Evolutionary conservation across 2,888 invertebrate genomes (phyloP), one percentile per base, ranked within the genome.

Genomic region (Eulithis prunata): DNA sequence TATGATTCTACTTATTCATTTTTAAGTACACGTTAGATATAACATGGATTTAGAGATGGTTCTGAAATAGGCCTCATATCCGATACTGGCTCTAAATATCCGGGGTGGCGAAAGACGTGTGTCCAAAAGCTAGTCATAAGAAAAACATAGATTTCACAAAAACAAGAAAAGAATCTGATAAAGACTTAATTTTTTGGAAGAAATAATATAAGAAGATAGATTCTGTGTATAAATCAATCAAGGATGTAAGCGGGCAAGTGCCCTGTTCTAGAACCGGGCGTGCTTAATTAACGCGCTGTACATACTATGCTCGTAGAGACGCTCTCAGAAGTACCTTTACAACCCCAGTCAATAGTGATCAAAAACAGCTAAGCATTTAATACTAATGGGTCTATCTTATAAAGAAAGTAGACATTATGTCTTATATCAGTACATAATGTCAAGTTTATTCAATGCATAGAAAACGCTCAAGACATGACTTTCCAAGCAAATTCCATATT

Each of bases 231-330:
- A 72, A 69, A 72, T 74, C 75, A 75, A 74, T 76, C 74, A 68
- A 61, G 66, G 70, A 64, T 57, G 62, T 62, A 62, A 64, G 57
- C 66, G 64, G 57, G 62, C 71, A 67, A 69, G 62, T 66, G 63
- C 62, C 68, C 47, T 69, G 64, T 66, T 64, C 62, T 52, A 63
- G 47, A 62, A 28, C 68, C 36, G 72, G 68, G 57, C 63, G 66
- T 54, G 59, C 60, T 68, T 75, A 75, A 77, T 77, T 77, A 77
- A 71, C 72, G 56, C 64, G 51, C 71, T 62, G 64, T 71, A 72
- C 75, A 69, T 70, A 72, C n/a, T 71, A 66, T 60, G 69, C n/a
- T n/a, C 21, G 57, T 65, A 46, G 52, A 54, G 52, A 28, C 4
- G 13, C n/a, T 13, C 0, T 36, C 54, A 14, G 13, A 61, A 52